Percentiles rank a stretch among this genome's conserved stretches.
Evolutionary conservation across 1,140 invertebrate genomes (phyloP).

Genomic region (Solen grandis): DNA sequence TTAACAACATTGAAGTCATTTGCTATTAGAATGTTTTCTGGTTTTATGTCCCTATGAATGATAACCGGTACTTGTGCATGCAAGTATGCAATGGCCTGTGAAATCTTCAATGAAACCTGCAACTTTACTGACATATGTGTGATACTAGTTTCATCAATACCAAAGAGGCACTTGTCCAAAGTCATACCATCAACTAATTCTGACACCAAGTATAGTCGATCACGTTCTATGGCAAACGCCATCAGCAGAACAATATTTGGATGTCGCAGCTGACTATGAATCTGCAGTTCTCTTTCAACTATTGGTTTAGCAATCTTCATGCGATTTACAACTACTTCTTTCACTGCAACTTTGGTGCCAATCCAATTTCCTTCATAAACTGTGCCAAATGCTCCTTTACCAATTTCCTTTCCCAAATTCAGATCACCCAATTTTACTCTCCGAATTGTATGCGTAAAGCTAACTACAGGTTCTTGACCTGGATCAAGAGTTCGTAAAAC

Average conservation of each 20-base stretch:
- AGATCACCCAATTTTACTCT: no score
- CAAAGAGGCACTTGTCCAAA: constrained; percentile 53
- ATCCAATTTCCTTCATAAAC: no score
- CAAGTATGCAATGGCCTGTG: constrained; percentile 50
- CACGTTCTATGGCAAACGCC: constrained; percentile 22
- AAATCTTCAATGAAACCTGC: constrained; percentile 15
- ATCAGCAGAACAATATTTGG: constrained; percentile 57
- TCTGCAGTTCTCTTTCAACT: constrained; percentile 40
- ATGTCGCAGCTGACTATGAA: constrained; percentile 52
- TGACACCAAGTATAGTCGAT: constrained; percentile 31
- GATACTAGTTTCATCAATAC: constrained; percentile 2
- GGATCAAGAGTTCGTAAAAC: no score
- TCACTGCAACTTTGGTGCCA: no score
- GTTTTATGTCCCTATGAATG: constrained; percentile 56
- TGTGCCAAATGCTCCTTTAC: no score
- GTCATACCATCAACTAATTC: constrained; percentile 54
- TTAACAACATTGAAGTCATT: constrained; percentile 31
- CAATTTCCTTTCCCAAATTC: no score
- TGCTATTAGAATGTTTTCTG: constrained; percentile 50
- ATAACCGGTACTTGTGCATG: constrained; percentile 41
- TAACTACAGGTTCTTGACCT: background rate
- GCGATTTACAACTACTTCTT: constrained; percentile 16
- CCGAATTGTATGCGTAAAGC: no score
- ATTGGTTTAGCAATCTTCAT: constrained; percentile 32
- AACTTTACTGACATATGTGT: constrained; percentile 3